A percentile compares a stretch with the other conserved stretches of the same genome.
Evolutionary conservation across 2,113 vertebrate species (phyloP).

Genomic region (Solenodon paradoxus): DNA sequence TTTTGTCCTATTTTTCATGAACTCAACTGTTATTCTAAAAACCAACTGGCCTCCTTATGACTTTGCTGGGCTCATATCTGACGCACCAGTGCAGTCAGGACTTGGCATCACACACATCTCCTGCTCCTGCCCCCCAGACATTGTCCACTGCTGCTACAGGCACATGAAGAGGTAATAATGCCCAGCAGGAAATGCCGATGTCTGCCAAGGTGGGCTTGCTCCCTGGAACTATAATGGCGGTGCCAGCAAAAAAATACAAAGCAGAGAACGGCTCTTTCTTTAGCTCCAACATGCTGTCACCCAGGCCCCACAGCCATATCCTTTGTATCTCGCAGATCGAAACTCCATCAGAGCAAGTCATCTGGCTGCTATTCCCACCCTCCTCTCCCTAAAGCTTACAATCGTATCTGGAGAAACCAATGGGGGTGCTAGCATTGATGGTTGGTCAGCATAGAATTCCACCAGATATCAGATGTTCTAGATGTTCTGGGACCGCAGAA

Average conservation of each 20-base stretch:
- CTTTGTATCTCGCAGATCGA: neutral
- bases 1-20: neutral
- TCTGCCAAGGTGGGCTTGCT: neutral
- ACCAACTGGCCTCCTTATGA: neutral
- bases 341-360: neutral
- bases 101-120: neutral
- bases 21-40: neutral
- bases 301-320: neutral
- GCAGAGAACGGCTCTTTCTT: too few relatives aligned
- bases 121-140: neutral
- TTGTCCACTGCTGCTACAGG: neutral
- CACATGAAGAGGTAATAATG: neutral
- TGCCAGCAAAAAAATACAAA: neutral
- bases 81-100: neutral
- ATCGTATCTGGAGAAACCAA: neutral
- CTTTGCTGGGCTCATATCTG: neutral
- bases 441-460: neutral
- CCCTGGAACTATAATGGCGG: too few relatives aligned
- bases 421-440: too few relatives aligned
- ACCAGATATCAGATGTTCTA: neutral
- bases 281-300: neutral
- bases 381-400: neutral
- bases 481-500: neutral
- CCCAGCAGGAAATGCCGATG: neutral
- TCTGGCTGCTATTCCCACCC: neutral